These are phyloP conservation scores for Andrena minutula DNA, from an alignment of 2,888 invertebrate species.

Conservation along the genomic window DNA sequence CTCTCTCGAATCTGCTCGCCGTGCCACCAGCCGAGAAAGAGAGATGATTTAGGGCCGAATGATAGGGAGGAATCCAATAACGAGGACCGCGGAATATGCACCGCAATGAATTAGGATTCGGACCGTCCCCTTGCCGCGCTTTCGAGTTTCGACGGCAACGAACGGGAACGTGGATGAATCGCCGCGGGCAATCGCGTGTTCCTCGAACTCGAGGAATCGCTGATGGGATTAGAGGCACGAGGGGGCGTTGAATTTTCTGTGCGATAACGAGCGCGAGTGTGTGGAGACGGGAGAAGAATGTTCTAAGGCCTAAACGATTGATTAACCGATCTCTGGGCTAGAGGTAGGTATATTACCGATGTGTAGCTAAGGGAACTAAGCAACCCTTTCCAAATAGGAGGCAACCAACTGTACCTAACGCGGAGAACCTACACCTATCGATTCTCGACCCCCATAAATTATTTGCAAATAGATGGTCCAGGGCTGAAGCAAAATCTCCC, in stretches of 20 bases:
- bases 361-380: no score
- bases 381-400: no score
- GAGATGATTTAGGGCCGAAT: slow-evolving; percentile 83
- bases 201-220: background rate
- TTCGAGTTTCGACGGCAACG: slow-evolving; percentile 33
- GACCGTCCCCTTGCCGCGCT: slow-evolving; percentile 14
- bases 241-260: background rate
- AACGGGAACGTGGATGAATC: background rate
- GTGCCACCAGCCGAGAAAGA: slow-evolving; percentile 40
- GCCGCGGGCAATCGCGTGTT: slow-evolving; percentile 19
- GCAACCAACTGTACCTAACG: no score
- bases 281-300: background rate
- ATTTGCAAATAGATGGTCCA: no score
- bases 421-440: no score
- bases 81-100: slow-evolving; percentile 78
- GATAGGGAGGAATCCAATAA: slow-evolving; percentile 84
- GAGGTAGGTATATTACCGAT: no score
- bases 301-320: background rate
- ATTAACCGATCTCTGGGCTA: background rate
- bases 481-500: no score
- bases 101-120: slow-evolving; percentile 80
- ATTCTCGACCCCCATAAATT: no score
- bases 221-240: slow-evolving; percentile 17
- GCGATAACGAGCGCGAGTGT: background rate
- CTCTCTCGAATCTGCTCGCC: slow-evolving; percentile 47